Evolutionary conservation across 2,888 invertebrate species (phyloP).

Genomic region (Microchrysa polita): DNA sequence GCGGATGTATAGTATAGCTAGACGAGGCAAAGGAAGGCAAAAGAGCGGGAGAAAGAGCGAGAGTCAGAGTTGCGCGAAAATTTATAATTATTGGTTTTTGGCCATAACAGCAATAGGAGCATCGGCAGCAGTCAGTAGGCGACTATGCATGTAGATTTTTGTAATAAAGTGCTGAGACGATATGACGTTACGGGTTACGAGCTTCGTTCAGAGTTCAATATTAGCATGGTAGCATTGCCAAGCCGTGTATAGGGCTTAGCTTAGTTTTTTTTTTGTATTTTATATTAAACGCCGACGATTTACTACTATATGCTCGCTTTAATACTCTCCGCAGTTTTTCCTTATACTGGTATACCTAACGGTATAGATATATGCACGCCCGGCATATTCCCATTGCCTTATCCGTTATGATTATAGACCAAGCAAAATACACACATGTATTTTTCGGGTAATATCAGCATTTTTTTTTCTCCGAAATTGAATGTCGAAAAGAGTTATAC

Average conservation of each 20-base stretch:
- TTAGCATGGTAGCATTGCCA: slow-evolving; percentile 26
- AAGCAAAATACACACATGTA: neutral
- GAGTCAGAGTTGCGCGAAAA: slow-evolving; percentile 36
- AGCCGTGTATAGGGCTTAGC: slow-evolving; percentile 12
- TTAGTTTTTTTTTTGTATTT: neutral
- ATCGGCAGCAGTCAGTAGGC: slow-evolving; percentile 29
- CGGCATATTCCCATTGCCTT: slow-evolving; percentile 17
- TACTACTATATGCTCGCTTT: neutral
- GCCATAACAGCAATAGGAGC: slow-evolving; percentile 34
- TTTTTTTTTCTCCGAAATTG: slow-evolving; percentile 21
- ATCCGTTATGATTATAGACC: slow-evolving; percentile 24
- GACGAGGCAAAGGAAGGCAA: too few relatives aligned
- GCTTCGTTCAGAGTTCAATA: slow-evolving; percentile 30
- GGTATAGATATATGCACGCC: neutral
- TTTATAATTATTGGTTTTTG: slow-evolving; percentile 44
- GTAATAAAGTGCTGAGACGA: slow-evolving; percentile 39
- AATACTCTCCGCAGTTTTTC: too few relatives aligned
- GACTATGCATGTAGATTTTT: slow-evolving; percentile 18
- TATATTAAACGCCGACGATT: neutral
- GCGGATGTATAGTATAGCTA: neutral
- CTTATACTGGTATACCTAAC: too few relatives aligned
- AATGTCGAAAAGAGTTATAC: slow-evolving; percentile 15
- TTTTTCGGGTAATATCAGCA: slow-evolving; percentile 22
- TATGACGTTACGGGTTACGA: slow-evolving; percentile 22
- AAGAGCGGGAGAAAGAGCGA: neutral